Percentiles rank a stretch among this genome's conserved stretches.
Conservation (phyloP, 2,797 vertebrate genomes). For the Pteronotus mesoamericanus region DNA sequence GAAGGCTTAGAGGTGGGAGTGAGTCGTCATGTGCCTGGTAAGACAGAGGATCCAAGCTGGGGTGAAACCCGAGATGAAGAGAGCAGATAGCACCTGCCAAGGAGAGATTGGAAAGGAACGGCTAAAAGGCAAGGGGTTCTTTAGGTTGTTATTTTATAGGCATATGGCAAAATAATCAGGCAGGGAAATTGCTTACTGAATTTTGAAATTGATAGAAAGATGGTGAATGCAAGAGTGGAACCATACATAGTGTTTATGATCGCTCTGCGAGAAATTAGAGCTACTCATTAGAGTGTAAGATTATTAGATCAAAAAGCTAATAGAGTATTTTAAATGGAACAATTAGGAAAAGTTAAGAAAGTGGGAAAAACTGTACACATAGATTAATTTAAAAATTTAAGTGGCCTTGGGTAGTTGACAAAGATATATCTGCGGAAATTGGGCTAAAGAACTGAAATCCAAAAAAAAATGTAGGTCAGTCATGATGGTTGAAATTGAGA, state of each 20-base stretch:
- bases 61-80: constrained; percentile 36
- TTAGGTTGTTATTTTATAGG: not conserved
- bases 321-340: not conserved
- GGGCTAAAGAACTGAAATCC: not conserved
- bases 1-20: constrained; percentile 33
- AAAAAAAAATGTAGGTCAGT: not conserved
- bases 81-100: not conserved
- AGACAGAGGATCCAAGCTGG: constrained; percentile 14
- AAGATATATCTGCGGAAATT: not conserved
- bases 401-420: not conserved
- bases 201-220: not conserved
- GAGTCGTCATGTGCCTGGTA: constrained; percentile 12
- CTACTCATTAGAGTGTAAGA: not conserved
- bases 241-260: not conserved
- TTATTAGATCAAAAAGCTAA: not conserved
- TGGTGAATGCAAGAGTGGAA: not conserved
- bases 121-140: not conserved
- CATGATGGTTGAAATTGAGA: not conserved
- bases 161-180: not conserved
- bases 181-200: not conserved
- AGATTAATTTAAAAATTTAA: not conserved
- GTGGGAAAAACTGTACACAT: not conserved
- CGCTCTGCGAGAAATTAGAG: not conserved
- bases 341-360: not conserved
- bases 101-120: not conserved